Evolutionary conservation across 2,797 vertebrate species (phyloP).

Genomic region (Botia kubotai): DNA sequence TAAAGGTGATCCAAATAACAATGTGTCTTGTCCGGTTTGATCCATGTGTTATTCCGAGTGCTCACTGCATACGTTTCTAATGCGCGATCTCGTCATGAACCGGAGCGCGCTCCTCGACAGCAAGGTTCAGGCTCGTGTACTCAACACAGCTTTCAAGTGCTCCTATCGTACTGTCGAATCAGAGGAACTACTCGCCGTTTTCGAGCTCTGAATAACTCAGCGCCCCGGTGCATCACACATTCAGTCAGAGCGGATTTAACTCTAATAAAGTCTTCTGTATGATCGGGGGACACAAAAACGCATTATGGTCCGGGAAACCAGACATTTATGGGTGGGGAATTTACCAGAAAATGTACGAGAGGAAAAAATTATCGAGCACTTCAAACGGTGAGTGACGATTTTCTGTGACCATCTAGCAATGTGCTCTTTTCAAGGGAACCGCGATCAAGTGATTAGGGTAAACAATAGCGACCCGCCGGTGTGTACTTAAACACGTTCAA

Average conservation of each 20-base stretch:
- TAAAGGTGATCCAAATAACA: constrained; percentile 1
- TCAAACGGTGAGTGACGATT: constrained; percentile 93
- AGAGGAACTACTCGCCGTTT: constrained; percentile 71
- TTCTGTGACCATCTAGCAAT: constrained; percentile 15
- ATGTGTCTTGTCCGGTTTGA: constrained; percentile 11
- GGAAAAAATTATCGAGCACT: constrained; percentile 99
- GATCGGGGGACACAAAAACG: constrained; percentile 80
- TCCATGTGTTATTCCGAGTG: constrained; percentile 20
- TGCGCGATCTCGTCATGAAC: constrained; percentile 78
- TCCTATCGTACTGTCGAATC: constrained; percentile 76
- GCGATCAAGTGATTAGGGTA: background rate
- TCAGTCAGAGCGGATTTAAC: constrained; percentile 72
- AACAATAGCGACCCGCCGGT: constrained; percentile 15
- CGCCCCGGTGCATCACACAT: constrained; percentile 57
- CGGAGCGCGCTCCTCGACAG: constrained; percentile 78
- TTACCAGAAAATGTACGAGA: constrained; percentile 98
- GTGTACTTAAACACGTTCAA: constrained; percentile 12
- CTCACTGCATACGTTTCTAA: constrained; percentile 43
- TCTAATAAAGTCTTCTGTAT: constrained; percentile 79
- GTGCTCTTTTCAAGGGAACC: background rate
- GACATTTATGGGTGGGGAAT: constrained; percentile 99
- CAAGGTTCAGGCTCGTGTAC: constrained; percentile 67
- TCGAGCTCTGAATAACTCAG: constrained; percentile 65
- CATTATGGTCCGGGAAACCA: constrained; percentile 99
- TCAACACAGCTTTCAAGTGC: constrained; percentile 77